phyloP scores from a whole-genome alignment of 2,888 invertebrate genomes.

The Sericinus montela region DNA sequence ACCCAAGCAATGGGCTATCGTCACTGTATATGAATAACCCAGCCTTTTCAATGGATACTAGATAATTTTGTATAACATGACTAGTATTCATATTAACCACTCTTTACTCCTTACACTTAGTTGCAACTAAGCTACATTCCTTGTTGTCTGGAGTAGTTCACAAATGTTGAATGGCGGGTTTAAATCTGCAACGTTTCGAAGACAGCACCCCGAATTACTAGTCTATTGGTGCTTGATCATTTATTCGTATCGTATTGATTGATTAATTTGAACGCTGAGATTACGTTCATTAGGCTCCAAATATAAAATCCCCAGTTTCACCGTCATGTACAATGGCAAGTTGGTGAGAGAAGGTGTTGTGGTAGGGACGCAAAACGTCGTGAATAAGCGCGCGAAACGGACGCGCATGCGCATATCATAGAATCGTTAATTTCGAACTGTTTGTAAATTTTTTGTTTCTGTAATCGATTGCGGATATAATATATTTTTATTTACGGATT shows the following conservation, averaged over 20 bases:
- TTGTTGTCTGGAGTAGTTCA: no score
- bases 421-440: slow-evolving; percentile 3
- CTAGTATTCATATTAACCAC: no score
- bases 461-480: neutral
- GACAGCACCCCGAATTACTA: no score
- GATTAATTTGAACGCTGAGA: slow-evolving; percentile 3
- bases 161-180: no score
- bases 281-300: slow-evolving; percentile 1
- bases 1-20: no score
- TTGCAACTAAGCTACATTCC: no score
- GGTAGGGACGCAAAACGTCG: slow-evolving; percentile 25
- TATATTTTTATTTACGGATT: slow-evolving; percentile 10
- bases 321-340: slow-evolving; percentile 8
- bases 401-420: slow-evolving; percentile 18
- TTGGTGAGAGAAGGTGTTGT: slow-evolving; percentile 20
- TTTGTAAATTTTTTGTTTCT: neutral
- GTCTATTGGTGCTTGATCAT: no score
- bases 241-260: neutral
- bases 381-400: slow-evolving; percentile 23
- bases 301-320: slow-evolving; percentile 6
- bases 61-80: no score
- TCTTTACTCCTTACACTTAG: no score
- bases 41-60: no score
- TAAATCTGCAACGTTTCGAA: no score
- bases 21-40: neutral